These are phyloP conservation scores for Maniola hyperantus DNA, from an alignment of 2,888 invertebrate genomes.

Conservation along the genomic window DNA sequence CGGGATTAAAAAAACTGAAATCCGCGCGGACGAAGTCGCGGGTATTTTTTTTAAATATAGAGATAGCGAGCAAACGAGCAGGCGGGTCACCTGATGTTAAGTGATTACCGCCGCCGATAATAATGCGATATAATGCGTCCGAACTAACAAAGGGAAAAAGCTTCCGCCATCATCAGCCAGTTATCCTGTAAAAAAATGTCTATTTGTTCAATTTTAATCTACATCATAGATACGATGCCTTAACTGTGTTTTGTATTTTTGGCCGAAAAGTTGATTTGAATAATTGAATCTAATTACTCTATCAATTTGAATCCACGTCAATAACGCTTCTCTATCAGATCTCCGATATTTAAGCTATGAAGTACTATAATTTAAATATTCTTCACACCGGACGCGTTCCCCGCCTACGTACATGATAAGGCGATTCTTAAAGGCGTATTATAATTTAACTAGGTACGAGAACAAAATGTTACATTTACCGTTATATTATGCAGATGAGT, in stretches of 20 bases:
- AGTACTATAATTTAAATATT: conserved; percentile 36
- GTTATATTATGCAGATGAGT: conserved; percentile 23
- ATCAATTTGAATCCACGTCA: neutral
- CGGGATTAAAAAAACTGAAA: no score
- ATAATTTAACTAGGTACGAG: conserved; percentile 23
- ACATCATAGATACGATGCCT: neutral
- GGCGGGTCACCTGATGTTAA: no score
- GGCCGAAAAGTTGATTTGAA: neutral
- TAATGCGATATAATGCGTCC: no score
- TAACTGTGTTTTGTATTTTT: neutral
- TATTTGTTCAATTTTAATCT: neutral
- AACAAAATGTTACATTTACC: conserved; percentile 19
- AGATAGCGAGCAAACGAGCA: no score
- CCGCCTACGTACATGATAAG: conserved; percentile 33
- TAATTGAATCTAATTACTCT: neutral
- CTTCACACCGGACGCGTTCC: conserved; percentile 31
- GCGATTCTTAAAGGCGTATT: conserved; percentile 27
- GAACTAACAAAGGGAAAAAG: no score
- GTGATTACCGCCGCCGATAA: no score
- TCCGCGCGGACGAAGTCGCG: no score
- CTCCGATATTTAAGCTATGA: conserved; percentile 27
- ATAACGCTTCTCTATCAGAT: neutral
- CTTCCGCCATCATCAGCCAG: no score
- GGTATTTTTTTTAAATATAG: no score
- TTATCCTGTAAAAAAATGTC: no score